Percentiles rank a stretch among this genome's conserved stretches.
Conservation (phyloP, 2,797 vertebrate genomes). For the Notolepis coatsorum region DNA sequence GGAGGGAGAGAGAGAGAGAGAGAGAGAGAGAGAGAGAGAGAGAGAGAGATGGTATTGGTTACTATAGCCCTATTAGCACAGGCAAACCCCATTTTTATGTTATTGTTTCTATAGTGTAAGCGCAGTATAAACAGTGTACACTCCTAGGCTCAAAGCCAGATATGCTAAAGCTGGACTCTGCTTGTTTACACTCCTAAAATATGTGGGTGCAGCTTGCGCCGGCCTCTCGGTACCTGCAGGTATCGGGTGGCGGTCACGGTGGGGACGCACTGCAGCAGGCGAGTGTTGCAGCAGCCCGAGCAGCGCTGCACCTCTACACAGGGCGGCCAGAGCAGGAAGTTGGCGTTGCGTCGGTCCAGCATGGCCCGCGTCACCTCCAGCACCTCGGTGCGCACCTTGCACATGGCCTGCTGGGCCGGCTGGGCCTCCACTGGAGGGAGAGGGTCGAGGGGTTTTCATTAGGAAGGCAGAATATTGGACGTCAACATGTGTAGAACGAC, state of each 20-base stretch:
- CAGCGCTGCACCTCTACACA: constrained; percentile 98
- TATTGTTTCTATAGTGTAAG: too few relatives aligned
- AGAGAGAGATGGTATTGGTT: too few relatives aligned
- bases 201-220: too few relatives aligned
- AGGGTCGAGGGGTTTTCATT: too few relatives aligned
- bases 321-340: constrained; percentile 92
- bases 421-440: constrained; percentile 59
- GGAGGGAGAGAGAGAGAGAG: background rate
- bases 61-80: too few relatives aligned
- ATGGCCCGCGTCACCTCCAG: constrained; percentile 91
- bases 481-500: too few relatives aligned
- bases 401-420: constrained; percentile 86
- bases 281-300: constrained; percentile 92
- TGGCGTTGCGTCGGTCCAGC: constrained; percentile 90
- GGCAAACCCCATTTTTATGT: too few relatives aligned
- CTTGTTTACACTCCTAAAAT: too few relatives aligned
- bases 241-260: constrained; percentile 80
- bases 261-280: constrained; percentile 84
- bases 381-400: constrained; percentile 91
- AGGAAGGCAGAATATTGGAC: too few relatives aligned
- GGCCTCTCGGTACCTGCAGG: constrained; percentile 82
- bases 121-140: background rate
- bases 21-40: too few relatives aligned
- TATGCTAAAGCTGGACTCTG: too few relatives aligned
- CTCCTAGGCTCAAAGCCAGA: background rate